phyloP scores from a whole-genome alignment of 30 jellyfish, hydroid and myxozoan genomes.

The Cassiopea andromeda region DNA sequence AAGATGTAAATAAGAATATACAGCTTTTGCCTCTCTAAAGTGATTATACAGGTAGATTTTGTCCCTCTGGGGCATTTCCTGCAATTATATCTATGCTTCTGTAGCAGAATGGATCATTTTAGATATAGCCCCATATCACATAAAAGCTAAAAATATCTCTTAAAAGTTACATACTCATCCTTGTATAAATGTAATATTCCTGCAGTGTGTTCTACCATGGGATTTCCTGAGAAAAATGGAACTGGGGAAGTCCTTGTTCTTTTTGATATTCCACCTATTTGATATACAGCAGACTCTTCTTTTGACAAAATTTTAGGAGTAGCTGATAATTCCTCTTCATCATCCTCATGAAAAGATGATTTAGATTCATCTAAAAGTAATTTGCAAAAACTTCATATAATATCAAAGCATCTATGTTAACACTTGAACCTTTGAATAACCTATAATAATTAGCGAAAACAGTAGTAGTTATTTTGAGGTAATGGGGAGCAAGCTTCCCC shows the following conservation, averaged over 20 bases:
- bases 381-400: background rate
- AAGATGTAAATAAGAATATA: too few relatives aligned
- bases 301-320: conserved; percentile 1
- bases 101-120: too few relatives aligned
- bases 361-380: background rate
- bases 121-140: background rate
- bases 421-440: too few relatives aligned
- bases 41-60: too few relatives aligned
- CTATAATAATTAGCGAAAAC: too few relatives aligned
- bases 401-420: too few relatives aligned
- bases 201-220: conserved; percentile 84
- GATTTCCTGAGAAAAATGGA: conserved; percentile 89
- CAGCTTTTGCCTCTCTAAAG: too few relatives aligned
- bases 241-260: conserved; percentile 59
- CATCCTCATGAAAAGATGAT: background rate
- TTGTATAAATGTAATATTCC: conserved; percentile 91
- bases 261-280: background rate
- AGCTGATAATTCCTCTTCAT: conserved; percentile 44
- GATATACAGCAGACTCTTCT: conserved; percentile 9
- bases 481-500: too few relatives aligned
- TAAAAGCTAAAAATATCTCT: background rate
- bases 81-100: too few relatives aligned
- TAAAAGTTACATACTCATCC: conserved; percentile 62
- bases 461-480: too few relatives aligned
- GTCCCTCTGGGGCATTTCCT: too few relatives aligned